Evolutionary conservation across 2,797 vertebrate genomes (phyloP).

Genomic region (Falco peregrinus): DNA sequence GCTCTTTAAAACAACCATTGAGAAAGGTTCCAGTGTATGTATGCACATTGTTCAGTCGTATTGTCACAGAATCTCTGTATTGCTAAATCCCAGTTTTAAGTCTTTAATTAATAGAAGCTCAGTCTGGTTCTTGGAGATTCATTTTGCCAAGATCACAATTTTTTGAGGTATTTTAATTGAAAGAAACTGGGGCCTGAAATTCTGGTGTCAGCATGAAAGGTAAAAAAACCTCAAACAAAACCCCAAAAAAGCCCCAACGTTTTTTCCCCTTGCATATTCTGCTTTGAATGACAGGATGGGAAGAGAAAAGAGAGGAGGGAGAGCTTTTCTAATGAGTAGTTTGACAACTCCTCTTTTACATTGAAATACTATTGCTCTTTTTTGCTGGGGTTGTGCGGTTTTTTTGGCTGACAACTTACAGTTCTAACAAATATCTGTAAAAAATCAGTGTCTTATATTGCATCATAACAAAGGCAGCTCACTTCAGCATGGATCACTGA

Average conservation of each 20-base stretch:
- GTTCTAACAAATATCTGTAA: not conserved
- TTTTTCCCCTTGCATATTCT: not conserved
- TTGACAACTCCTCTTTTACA: not conserved
- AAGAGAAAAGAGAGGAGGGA: not conserved
- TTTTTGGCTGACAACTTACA: not conserved
- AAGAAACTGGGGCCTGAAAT: not conserved
- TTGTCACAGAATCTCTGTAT: not conserved
- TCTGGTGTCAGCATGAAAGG: not conserved
- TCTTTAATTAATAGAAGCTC: not conserved
- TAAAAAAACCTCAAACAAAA: too few relatives aligned
- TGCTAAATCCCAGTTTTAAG: not conserved
- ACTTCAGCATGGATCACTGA: not conserved
- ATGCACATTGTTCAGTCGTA: not conserved
- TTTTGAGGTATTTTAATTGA: not conserved
- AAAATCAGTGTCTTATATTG: not conserved
- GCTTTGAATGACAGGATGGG: not conserved
- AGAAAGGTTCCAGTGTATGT: not conserved
- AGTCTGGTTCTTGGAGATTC: not conserved
- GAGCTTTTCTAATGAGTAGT: not conserved
- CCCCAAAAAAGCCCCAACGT: not conserved
- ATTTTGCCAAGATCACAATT: not conserved
- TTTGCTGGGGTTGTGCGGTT: not conserved
- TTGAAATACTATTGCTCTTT: not conserved
- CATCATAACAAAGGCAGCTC: not conserved
- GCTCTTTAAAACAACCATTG: not conserved